Evolutionary conservation across 2,888 invertebrate genomes (phyloP), one percentile per base, ranked within the genome.

Genomic region (Elmis aenea): DNA sequence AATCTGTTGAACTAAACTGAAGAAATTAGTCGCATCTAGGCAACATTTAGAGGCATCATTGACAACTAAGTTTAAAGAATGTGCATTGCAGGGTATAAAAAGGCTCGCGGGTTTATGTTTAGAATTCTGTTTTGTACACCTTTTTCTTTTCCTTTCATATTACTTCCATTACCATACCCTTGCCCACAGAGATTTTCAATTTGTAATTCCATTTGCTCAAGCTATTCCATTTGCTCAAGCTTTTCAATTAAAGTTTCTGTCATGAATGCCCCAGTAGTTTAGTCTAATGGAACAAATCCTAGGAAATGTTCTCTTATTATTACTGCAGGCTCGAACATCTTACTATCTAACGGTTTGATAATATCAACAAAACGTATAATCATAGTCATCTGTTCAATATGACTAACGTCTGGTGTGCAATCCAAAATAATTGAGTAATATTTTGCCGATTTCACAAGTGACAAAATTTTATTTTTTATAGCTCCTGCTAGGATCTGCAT

Each of bases 31-130:
- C 20, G 38, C 29, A 31, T 26, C 30, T 25, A 31, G 23, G 28
- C 33, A 39, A 26, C 26, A 29, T 24, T 46, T 29, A 13, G 38
- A 46, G 15, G 36, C 39, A 38, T 38, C 33, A 20, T 42, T 37
- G 6, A 43, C 37, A 3, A 34, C 42, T 12, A 46, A 25, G 44
- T 46, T 47, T 6, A 43, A 24, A n/a, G 40, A 40, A 32, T 48
- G 41, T 14, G 48, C 43, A 24, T 29, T 22, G 37, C 46, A 48
- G n/a, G 48, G 46, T n/a, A 43, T 27, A 16, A 38, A 48, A 32
- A 25, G n/a, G n/a, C n/a, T n/a, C n/a, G n/a, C n/a, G 16, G 10
- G 40, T 39, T 26, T 25, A 14, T 13, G 37, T 16, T 23, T 40
- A 33, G 15, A 26, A 40, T 34, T 33, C 18, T 29, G 5, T 27